A percentile compares a stretch with the other conserved stretches of the same genome.
phyloP scores from a whole-genome alignment of 2,113 vertebrate genomes.

The Anoura caudifer region DNA sequence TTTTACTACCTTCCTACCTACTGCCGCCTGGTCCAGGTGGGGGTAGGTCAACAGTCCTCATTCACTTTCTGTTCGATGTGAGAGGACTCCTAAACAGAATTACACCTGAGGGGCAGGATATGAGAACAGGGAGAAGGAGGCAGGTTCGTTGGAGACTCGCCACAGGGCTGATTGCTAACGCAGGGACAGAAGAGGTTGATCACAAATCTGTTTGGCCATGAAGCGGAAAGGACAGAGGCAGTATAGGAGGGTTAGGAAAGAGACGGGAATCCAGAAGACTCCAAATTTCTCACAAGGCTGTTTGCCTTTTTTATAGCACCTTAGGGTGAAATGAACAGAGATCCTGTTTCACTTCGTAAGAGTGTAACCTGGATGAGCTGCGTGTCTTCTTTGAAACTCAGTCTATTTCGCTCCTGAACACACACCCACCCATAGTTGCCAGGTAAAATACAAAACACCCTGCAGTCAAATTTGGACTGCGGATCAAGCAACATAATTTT shows the following conservation, averaged over 20 bases:
- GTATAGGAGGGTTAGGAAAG: background rate
- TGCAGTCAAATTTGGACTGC: background rate
- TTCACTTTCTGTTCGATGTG: constrained; percentile 12
- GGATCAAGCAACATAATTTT: background rate
- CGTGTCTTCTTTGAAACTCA: background rate
- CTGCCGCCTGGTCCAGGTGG: background rate
- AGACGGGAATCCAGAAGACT: background rate
- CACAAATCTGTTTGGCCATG: background rate
- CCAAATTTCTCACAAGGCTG: background rate
- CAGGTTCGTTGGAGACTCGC: background rate
- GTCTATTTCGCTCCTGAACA: background rate
- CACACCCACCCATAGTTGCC: background rate
- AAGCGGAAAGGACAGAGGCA: background rate
- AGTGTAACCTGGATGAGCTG: background rate
- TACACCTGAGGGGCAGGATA: background rate
- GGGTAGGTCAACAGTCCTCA: background rate
- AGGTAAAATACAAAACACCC: background rate
- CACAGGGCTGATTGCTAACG: background rate
- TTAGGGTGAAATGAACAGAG: background rate
- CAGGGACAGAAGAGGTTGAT: background rate
- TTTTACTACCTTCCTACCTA: background rate
- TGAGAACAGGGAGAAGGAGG: background rate
- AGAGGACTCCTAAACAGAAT: constrained; percentile 22
- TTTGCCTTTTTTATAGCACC: background rate
- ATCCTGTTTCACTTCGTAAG: background rate